Conservation (phyloP, 1,140 invertebrate genomes). For the Bombyx mandarina region DNA sequence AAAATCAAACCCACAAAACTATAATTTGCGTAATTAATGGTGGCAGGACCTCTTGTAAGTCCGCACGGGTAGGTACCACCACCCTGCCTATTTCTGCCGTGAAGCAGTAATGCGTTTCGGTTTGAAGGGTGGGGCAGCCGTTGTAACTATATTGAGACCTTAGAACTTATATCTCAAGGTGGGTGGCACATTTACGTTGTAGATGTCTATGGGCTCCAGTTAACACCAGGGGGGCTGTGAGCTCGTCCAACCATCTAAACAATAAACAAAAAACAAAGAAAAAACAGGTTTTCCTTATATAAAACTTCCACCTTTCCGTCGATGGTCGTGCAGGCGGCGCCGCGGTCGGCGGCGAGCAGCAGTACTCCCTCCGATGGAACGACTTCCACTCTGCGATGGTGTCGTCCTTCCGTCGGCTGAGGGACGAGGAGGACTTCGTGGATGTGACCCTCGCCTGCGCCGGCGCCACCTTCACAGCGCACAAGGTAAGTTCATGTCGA, state of each 20-base stretch:
- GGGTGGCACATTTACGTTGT: no score
- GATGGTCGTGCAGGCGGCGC: constrained; percentile 35
- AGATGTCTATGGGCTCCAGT: no score
- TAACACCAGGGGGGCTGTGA: no score
- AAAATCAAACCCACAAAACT: no score
- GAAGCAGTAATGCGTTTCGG: no score
- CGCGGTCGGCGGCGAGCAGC: constrained; percentile 77
- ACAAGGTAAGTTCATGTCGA: constrained; percentile 75
- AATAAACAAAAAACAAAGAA: neutral
- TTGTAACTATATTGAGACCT: no score
- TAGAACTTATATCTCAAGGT: no score
- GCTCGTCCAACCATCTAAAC: neutral
- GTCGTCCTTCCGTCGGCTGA: constrained; percentile 86
- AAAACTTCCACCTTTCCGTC: neutral
- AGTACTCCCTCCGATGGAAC: constrained; percentile 94
- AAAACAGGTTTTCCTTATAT: neutral
- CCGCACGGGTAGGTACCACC: no score
- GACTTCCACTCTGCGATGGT: constrained; percentile 93
- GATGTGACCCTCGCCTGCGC: constrained; percentile 95
- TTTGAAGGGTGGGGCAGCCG: no score
- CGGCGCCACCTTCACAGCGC: constrained; percentile 88
- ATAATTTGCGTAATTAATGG: no score
- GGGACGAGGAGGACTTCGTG: constrained; percentile 89
- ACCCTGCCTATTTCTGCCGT: no score
- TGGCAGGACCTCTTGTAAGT: no score